Conservation (phyloP, 2,113 vertebrate genomes). For the Syngnathus scovelli region DNA sequence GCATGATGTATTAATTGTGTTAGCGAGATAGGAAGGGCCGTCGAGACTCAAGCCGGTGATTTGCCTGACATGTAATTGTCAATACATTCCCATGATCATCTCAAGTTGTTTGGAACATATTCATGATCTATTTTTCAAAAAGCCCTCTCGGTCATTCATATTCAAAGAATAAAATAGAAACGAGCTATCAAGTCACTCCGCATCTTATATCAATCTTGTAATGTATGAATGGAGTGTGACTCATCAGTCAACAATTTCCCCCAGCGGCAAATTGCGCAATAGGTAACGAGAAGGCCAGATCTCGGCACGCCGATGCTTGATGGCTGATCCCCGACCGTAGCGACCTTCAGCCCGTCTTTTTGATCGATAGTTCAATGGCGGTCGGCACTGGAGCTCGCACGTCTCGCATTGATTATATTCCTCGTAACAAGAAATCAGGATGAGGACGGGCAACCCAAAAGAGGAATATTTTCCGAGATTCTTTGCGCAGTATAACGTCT, state of each 20-base stretch:
- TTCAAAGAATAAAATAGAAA: no score
- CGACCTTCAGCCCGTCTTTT: not conserved
- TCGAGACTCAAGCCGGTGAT: no score
- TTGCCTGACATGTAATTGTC: no score
- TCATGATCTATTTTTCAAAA: no score
- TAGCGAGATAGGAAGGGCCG: not conserved
- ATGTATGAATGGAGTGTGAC: not conserved
- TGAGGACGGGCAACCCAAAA: not conserved
- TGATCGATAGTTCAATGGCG: not conserved
- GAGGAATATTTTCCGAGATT: not conserved
- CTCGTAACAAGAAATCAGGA: not conserved
- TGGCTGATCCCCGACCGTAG: not conserved
- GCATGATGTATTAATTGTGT: not conserved
- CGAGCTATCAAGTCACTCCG: no score
- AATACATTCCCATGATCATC: no score
- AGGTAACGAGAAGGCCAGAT: not conserved
- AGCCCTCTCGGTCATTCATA: no score
- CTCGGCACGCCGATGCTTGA: not conserved
- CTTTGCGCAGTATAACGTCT: not conserved
- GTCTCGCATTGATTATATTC: not conserved
- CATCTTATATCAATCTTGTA: no score
- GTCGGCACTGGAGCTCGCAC: not conserved
- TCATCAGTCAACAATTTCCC: not conserved
- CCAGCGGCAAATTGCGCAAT: not conserved
- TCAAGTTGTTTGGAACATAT: no score